These are phyloP conservation scores for Physocephala rufipes DNA, from an alignment of 2,888 invertebrate species.

Conservation along the genomic window DNA sequence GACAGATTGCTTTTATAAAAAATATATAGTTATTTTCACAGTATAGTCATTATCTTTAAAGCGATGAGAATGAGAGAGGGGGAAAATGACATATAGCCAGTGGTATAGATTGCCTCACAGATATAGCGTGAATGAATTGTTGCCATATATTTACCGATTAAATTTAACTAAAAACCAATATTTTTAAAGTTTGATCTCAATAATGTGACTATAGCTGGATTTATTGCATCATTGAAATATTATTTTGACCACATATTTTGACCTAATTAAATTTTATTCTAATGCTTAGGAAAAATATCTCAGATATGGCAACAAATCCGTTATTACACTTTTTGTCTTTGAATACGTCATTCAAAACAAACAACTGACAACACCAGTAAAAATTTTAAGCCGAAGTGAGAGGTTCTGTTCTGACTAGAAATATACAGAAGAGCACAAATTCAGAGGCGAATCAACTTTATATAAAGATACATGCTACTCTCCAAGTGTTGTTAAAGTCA, in stretches of 20 bases:
- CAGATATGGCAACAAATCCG: too few relatives aligned
- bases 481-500: slow-evolving; percentile 26
- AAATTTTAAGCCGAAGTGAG: slow-evolving; percentile 4
- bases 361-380: neutral
- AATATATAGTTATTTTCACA: slow-evolving; percentile 11
- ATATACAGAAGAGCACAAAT: neutral
- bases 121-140: too few relatives aligned
- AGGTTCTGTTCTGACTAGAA: neutral
- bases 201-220: too few relatives aligned
- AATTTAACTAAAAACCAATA: too few relatives aligned
- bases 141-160: too few relatives aligned
- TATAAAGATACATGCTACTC: slow-evolving; percentile 9
- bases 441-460: slow-evolving; percentile 16
- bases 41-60: neutral
- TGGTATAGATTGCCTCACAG: too few relatives aligned
- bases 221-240: too few relatives aligned
- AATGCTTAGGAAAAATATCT: too few relatives aligned
- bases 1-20: slow-evolving; percentile 42
- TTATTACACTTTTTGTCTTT: neutral
- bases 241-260: too few relatives aligned
- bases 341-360: neutral
- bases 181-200: too few relatives aligned
- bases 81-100: neutral
- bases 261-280: too few relatives aligned
- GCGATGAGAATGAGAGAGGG: neutral